These are phyloP conservation scores for Petromus typicus DNA, from an alignment of 2,113 vertebrate genomes.

Conservation along the genomic window DNA sequence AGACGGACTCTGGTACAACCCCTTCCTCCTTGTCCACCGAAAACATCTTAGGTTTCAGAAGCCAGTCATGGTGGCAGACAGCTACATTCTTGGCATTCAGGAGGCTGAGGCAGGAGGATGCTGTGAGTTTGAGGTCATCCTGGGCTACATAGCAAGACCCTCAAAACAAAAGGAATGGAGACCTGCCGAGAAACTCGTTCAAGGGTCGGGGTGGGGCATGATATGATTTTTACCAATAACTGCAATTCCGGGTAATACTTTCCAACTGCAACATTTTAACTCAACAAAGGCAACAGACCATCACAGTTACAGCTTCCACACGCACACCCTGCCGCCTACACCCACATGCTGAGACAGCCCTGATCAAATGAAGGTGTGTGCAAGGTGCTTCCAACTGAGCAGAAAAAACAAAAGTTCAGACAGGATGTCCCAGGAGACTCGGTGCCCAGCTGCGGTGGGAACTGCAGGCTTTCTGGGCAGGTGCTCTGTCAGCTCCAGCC, in stretches of 20 bases:
- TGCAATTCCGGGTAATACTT: not conserved
- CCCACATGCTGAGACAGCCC: not conserved
- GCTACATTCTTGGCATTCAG: not conserved
- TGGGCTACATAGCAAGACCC: too few species aligned
- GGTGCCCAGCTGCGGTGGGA: not conserved
- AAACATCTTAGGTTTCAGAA: not conserved
- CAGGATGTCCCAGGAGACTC: not conserved
- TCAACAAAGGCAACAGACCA: not conserved
- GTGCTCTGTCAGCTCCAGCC: not conserved
- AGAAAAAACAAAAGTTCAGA: not conserved
- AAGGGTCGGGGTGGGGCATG: too few species aligned
- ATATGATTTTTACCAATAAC: not conserved
- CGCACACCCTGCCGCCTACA: not conserved
- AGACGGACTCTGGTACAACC: not conserved
- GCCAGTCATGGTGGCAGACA: not conserved
- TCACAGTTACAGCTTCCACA: not conserved
- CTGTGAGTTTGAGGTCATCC: not conserved
- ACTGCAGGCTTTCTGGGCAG: accelerated
- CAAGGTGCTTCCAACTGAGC: not conserved
- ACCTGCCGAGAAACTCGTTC: not conserved
- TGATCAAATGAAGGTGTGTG: not conserved
- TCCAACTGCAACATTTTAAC: not conserved
- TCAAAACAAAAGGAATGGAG: not conserved
- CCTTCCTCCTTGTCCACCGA: not conserved
- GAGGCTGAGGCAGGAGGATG: not conserved